phyloP scores from a whole-genome alignment of 2,888 invertebrate genomes.

The Globia sparganii region DNA sequence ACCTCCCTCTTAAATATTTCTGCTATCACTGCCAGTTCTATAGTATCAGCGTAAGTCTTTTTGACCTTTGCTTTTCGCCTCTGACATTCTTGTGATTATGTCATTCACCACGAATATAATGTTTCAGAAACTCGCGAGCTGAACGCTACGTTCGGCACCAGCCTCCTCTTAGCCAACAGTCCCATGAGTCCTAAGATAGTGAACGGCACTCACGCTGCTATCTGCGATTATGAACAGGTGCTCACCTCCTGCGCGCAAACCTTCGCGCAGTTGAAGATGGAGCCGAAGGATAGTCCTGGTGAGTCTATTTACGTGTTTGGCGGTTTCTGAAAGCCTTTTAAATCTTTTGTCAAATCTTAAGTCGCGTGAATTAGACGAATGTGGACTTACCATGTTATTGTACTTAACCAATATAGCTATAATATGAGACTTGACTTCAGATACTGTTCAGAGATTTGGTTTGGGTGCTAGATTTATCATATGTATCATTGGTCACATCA shows the following conservation, averaged over 20 bases:
- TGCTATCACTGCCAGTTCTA: background rate
- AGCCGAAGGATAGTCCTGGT: constrained; percentile 95
- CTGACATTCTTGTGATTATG: background rate
- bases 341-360: background rate
- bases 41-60: background rate
- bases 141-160: constrained; percentile 97
- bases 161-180: constrained; percentile 97
- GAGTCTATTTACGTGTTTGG: constrained; percentile 63
- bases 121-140: constrained; percentile 94
- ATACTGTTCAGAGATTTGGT: background rate
- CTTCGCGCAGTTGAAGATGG: constrained; percentile 92
- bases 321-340: background rate
- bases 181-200: constrained; percentile 99
- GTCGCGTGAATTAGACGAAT: no score
- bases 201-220: constrained; percentile 97
- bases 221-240: constrained; percentile 95
- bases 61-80: background rate
- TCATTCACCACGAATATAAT: constrained; percentile 1
- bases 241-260: constrained; percentile 93
- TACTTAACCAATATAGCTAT: no score
- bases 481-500: background rate
- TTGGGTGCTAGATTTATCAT: background rate
- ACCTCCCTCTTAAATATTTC: background rate
- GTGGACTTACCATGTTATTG: no score
- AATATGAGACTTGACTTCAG: background rate